Base-by-base conservation (phyloP, 1,140 invertebrate genomes). In the Thrips palmi region DNA sequence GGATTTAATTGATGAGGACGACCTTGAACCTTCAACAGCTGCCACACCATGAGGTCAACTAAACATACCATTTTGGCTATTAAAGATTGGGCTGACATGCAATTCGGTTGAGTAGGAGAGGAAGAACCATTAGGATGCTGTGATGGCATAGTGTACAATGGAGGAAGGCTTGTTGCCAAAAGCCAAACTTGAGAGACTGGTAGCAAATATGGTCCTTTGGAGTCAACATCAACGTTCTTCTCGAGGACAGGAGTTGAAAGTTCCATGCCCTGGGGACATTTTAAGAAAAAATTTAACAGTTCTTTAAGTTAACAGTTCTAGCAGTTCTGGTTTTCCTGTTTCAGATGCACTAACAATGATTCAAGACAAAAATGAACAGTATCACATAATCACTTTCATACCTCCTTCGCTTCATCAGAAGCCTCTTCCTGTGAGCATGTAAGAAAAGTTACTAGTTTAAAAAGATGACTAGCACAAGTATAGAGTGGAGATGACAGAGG, bases 141-240 rank as follows among this genome's bases (percentile, higher is more conserved):
- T 33, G 60, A 59, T 0, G 72, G 73, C 28, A 68, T 64, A 15
- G 70, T 72, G 52, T 78, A 85, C 3, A 76, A 53, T 10, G 67
- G 62, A 1, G 80, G 75, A 46, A 85, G 58, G 6, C 74, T 70
- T 18, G 70, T 72, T 2, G 79, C 71, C 41, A 87, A 57, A 24
- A 87, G 58, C 82, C 82, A 87, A 3, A 82, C 77, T 46, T 72
- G 68, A 36, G 77, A 78, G 38, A 77, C 58, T 1, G 77, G 75
- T 54, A 76, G 59, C 37, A 71, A 53, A 27, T 12, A 7, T n/a
- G 12, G 24, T 27, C 24, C 7, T 27, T 27, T 27, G 7, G 7
- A 12, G 12, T 25, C 32, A 40, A 23, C 23, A 17, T 11, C 12
- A 24, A 15, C 28, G 20, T 12, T 37, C 43, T 49, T 48, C 33